phyloP scores from a whole-genome alignment of 2,797 vertebrate species.

The Lates japonicus region DNA sequence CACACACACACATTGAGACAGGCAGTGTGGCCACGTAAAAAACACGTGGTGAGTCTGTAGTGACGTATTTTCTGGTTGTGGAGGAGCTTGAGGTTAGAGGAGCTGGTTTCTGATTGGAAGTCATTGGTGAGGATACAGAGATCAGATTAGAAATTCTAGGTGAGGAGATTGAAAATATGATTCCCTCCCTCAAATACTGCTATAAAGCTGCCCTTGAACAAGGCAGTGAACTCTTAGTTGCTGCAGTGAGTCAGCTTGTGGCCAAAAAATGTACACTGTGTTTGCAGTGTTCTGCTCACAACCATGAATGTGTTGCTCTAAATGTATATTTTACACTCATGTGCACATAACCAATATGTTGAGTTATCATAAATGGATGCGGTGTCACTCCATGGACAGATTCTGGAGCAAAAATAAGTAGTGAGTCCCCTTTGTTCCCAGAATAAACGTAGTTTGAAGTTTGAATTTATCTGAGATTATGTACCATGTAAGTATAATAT shows the following conservation, averaged over 20 bases:
- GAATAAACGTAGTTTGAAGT: background rate
- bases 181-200: background rate
- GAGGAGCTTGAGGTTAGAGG: conserved; percentile 41
- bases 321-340: background rate
- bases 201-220: conserved; percentile 38
- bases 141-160: conserved; percentile 29
- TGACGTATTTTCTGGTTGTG: conserved; percentile 26
- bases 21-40: conserved; percentile 39
- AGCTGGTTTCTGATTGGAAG: conserved; percentile 39
- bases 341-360: background rate
- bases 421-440: background rate
- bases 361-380: background rate
- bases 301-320: background rate
- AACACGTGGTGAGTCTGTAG: conserved; percentile 33
- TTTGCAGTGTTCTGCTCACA: background rate
- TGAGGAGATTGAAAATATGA: conserved; percentile 15
- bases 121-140: conserved; percentile 22
- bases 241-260: conserved; percentile 24
- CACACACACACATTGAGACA: conserved; percentile 13
- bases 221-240: conserved; percentile 18
- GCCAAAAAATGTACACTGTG: background rate
- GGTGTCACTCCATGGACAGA: too few relatives aligned
- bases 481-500: background rate
- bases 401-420: background rate
- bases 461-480: too few relatives aligned